A percentile compares a stretch with the other conserved stretches of the same genome.
phyloP scores from a whole-genome alignment of 2,797 vertebrate genomes.

The Neopelma chrysocephalum region DNA sequence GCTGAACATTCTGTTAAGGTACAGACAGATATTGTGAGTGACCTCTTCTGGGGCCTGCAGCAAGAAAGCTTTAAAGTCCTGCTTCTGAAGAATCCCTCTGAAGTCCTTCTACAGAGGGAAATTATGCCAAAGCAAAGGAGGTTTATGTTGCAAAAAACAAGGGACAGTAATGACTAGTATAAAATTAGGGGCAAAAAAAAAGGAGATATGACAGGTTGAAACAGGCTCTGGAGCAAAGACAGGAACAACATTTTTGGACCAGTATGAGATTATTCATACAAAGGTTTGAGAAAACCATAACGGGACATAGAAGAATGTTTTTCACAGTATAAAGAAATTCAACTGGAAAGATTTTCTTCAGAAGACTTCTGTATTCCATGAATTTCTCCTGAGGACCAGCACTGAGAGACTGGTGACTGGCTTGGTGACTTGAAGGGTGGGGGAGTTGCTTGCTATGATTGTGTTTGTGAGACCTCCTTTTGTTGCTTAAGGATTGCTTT shows the following conservation, averaged over 20 bases:
- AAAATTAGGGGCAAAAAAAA: neutral
- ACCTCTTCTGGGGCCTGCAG: neutral
- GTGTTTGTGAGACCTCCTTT: neutral
- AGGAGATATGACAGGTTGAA: neutral
- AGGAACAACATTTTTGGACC: neutral
- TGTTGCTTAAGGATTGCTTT: neutral
- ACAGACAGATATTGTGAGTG: neutral
- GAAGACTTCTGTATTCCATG: neutral
- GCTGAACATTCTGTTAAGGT: neutral
- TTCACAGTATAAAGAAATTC: neutral
- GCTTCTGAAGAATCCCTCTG: neutral
- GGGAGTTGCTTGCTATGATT: neutral
- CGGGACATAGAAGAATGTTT: neutral
- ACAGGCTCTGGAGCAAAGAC: neutral
- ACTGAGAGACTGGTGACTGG: neutral
- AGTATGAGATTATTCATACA: neutral
- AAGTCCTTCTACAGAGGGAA: neutral
- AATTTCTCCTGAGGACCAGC: neutral
- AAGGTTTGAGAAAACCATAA: neutral
- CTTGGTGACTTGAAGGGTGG: neutral
- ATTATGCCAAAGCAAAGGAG: neutral
- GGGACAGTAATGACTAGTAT: neutral
- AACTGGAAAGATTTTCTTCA: neutral
- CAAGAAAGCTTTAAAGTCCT: neutral
- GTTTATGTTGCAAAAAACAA: neutral